A percentile compares a stretch with the other conserved stretches of the same genome.
phyloP scores from a whole-genome alignment of 2,113 vertebrate genomes.

The Chrysemys picta region DNA sequence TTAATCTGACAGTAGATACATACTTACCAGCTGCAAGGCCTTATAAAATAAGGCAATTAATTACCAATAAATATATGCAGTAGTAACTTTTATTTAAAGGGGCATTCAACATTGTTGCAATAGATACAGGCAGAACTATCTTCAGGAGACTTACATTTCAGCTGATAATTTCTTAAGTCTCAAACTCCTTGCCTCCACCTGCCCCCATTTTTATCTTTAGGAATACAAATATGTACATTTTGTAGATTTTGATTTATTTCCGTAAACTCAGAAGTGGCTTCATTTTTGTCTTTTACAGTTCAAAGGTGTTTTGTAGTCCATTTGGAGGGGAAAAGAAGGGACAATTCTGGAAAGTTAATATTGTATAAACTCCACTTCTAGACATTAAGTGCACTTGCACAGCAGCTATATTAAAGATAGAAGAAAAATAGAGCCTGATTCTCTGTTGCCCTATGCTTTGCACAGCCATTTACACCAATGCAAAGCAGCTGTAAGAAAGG shows the following conservation, averaged over 20 bases:
- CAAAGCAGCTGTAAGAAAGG: neutral
- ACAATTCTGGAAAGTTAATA: neutral
- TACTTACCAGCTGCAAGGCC: neutral
- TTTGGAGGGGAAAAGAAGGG: neutral
- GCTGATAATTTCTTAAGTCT: neutral
- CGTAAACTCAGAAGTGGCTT: neutral
- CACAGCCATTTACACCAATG: neutral
- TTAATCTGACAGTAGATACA: rapidly evolving
- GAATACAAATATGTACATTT: neutral
- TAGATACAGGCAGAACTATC: neutral
- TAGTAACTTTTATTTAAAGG: neutral
- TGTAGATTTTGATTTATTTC: neutral
- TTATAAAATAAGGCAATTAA: neutral
- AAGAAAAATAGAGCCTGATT: neutral
- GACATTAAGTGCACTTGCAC: neutral
- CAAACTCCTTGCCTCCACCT: neutral
- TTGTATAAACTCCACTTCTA: neutral
- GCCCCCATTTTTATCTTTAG: neutral
- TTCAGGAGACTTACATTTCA: neutral
- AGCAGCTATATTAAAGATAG: neutral
- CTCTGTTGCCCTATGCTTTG: neutral
- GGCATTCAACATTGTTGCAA: neutral
- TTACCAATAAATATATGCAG: rapidly evolving
- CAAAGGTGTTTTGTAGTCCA: neutral
- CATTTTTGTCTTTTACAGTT: neutral